Evolutionary conservation across 2,888 invertebrate species (phyloP), one percentile per base, ranked within the genome.

Genomic region (Adineta ricciae): DNA sequence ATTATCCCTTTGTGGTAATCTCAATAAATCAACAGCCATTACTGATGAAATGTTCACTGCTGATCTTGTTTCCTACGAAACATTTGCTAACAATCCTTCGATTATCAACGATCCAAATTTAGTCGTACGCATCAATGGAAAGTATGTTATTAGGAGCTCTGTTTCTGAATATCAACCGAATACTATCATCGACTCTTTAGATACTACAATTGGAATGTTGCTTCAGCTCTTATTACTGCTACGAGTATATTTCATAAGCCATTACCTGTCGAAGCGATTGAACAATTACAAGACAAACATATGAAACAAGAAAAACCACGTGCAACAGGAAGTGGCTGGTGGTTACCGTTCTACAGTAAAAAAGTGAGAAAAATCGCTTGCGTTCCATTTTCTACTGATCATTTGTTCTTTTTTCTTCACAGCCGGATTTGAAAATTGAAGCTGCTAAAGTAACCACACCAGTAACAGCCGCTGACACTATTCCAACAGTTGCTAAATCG

Each of bases 191-290:
- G 86, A 56, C 32, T 64, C 87, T 87, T 7, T 87, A 91, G 91
- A 86, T 91, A 94, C 91, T 94, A 95, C 92, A 95, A 94, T 88
- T 97, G 96, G 96, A 92, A 93, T 87, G 94, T 94, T 88, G 97
- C 97, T 88, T 94, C 94, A 86, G 95, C 97, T 78, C 93, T 96
- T 89, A 93, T 98, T 88, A 93, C 96, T 89, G 95, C 95, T 87
- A 92, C 95, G 87, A 93, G 95, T 87, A 94, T 94, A 87, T 97
- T 94, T 92, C 94, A 95, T 89, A 93, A 95, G 88, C 94, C 94
- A 86, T 92, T 97, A 88, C 94, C 96, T 52, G 89, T 90, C 87
- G 91, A 89, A 86, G 87, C 83, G 38, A 41, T 85, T 14, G 86
- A 84, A 24, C 56, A 46, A 50, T 50, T 84, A 46, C 24, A 83